phyloP scores from a whole-genome alignment of 2,797 vertebrate genomes.

The Phalanger gymnotis region DNA sequence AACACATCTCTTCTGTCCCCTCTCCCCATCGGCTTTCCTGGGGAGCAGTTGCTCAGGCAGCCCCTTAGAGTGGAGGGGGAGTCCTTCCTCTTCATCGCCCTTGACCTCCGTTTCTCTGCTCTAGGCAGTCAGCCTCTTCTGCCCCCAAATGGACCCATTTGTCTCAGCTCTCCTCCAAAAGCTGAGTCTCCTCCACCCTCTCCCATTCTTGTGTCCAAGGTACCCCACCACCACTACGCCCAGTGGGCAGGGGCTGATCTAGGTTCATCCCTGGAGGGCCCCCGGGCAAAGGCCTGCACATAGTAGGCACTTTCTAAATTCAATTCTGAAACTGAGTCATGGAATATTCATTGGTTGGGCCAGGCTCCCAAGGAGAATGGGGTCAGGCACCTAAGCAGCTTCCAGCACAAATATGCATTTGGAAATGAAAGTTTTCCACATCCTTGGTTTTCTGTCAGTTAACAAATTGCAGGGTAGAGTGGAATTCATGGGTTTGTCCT shows the following conservation, averaged over 20 bases:
- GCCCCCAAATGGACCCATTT: not conserved
- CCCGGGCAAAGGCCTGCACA: not conserved
- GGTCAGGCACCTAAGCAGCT: not conserved
- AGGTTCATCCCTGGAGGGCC: not conserved
- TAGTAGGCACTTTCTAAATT: not conserved
- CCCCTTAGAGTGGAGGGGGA: not conserved
- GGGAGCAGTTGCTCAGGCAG: not conserved
- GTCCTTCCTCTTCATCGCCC: not conserved
- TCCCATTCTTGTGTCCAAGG: not conserved
- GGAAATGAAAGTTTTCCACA: constrained; percentile 1
- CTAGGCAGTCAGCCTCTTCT: not conserved
- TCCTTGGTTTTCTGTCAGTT: not conserved
- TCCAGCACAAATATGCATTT: not conserved
- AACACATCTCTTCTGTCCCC: not conserved
- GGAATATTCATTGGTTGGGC: not conserved
- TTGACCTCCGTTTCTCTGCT: not conserved
- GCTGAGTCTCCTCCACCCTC: not conserved
- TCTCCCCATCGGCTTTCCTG: no score
- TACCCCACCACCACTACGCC: no score
- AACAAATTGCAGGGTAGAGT: not conserved
- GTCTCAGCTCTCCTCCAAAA: not conserved
- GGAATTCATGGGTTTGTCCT: not conserved
- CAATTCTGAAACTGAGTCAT: not conserved
- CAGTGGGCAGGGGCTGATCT: no score
- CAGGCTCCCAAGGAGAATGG: not conserved